A percentile compares a stretch with the other conserved stretches of the same genome.
These are phyloP conservation scores for Leucoma salicis DNA, from an alignment of 2,888 invertebrate genomes.

Conservation along the genomic window DNA sequence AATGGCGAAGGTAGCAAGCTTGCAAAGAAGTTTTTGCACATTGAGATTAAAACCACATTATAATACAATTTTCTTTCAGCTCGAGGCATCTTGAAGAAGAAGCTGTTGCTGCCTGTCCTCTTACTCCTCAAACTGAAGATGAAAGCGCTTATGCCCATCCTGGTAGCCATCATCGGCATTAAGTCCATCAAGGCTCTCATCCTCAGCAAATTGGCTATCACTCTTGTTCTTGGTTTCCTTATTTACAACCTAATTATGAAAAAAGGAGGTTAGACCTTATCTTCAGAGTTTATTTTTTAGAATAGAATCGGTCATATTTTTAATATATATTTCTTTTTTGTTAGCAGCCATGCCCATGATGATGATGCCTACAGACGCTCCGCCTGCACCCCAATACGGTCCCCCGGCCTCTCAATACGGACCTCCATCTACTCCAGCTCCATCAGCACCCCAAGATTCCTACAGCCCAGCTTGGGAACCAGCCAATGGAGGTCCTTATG, in stretches of 20 bases:
- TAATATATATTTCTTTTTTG: slow-evolving; percentile 7
- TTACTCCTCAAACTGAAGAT: slow-evolving; percentile 91
- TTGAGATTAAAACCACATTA: slow-evolving; percentile 8
- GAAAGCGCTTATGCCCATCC: slow-evolving; percentile 92
- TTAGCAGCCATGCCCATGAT: slow-evolving; percentile 87
- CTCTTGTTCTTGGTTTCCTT: slow-evolving; percentile 90
- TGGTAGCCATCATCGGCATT: slow-evolving; percentile 89
- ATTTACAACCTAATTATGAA: slow-evolving; percentile 88
- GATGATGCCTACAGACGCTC: slow-evolving; percentile 79
- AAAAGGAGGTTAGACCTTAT: slow-evolving; percentile 84
- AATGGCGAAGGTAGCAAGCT: slow-evolving; percentile 78
- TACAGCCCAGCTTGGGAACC: slow-evolving; percentile 89
- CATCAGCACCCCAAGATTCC: slow-evolving; percentile 85
- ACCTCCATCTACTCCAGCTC: slow-evolving; percentile 77
- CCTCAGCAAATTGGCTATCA: slow-evolving; percentile 91
- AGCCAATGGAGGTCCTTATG: slow-evolving; percentile 88
- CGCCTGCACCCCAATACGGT: slow-evolving; percentile 86
- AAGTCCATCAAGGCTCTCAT: slow-evolving; percentile 92
- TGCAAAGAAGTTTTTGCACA: not conserved
- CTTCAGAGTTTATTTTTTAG: not conserved
- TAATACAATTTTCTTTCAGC: slow-evolving; percentile 71
- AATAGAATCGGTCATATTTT: not conserved
- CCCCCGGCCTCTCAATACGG: slow-evolving; percentile 84
- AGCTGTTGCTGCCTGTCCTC: slow-evolving; percentile 89
- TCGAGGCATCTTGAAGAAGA: slow-evolving; percentile 91